Evolutionary conservation across 1,140 invertebrate genomes (phyloP).

Genomic region (Papilio helenus): DNA sequence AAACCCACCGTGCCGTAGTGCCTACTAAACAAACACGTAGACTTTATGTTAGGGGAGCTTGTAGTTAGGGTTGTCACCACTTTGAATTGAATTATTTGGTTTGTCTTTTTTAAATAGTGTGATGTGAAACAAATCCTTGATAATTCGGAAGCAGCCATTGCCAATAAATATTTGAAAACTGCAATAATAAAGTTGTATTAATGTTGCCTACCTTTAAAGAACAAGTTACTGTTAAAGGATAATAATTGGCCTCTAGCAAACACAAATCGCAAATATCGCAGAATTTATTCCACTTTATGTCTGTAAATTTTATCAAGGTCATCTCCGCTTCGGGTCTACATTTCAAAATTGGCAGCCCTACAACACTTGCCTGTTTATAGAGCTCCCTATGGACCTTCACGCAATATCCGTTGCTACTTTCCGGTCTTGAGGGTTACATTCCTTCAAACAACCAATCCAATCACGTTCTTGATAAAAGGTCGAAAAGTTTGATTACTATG

Average conservation of each 20-base stretch:
- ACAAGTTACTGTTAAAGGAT: too few relatives aligned
- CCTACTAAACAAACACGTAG: slow-evolving; percentile 28
- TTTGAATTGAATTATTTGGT: background rate
- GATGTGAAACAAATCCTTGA: too few relatives aligned
- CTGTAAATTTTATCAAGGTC: too few relatives aligned
- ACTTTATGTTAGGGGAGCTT: slow-evolving; percentile 29
- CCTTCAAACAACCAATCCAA: background rate
- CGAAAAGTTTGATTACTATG: background rate
- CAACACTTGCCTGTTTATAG: background rate
- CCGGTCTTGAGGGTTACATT: slow-evolving; percentile 20
- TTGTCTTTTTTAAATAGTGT: background rate
- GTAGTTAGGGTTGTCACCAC: background rate
- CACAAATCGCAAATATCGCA: too few relatives aligned
- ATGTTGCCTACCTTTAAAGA: too few relatives aligned
- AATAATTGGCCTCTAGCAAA: too few relatives aligned
- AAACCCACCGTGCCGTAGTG: background rate
- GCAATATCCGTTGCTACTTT: slow-evolving; percentile 24
- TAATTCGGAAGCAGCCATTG: too few relatives aligned
- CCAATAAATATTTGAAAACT: too few relatives aligned
- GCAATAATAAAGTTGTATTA: too few relatives aligned
- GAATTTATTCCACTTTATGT: too few relatives aligned
- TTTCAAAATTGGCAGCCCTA: background rate
- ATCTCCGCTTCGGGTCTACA: too few relatives aligned
- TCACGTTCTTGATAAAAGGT: background rate
- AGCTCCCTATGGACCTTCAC: slow-evolving; percentile 32